Base-by-base conservation (phyloP, 2,888 invertebrate genomes). In the Listrodromus nycthemerus region DNA sequence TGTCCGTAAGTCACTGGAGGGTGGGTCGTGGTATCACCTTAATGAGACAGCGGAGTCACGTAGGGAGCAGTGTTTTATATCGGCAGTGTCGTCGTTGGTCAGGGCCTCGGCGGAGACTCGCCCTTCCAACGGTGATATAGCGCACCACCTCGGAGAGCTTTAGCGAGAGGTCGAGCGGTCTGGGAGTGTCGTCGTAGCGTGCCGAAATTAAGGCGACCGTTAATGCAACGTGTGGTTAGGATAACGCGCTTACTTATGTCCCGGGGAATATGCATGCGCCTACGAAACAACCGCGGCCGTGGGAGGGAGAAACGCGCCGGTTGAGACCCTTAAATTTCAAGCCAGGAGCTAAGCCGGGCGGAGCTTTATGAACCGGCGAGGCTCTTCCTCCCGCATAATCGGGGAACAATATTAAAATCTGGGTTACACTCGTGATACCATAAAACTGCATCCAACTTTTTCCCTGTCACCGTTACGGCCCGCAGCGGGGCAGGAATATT, bases 31-130 rank as follows among this genome's bases (percentile, higher is more conserved):
- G 79, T 76, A 78, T 84, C 82, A 79, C 77, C 82, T 88, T 87
- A 87, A 89, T 88, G 87, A 89, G 88, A 89, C 87, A 85, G 87
- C 89, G 84, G 86, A 88, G 88, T 88, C 87, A 89, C 88, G 89
- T 87, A 85, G 84, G 37, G 65, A 80, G 86, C 86, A 76, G 85
- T 88, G 87, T 89, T 89, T 89, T 86, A 89, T 88, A 88, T 83
- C 79, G 86, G 69, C 41, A 61, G 69, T 74, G 63, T 58, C 66
- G 76, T 52, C 80, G 67, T 73, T 70, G 83, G 80, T 83, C 83
- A 83, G 30, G 52, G 48, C 73, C 76, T 69, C 82, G 71, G 79
- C 30, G 85, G 79, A 85, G 70, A 81, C 19, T 19, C 52, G 1
- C 45, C 69, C 21, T 50, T 24, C 21, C 30, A 19, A 24, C 37